Evolutionary conservation across 2,888 invertebrate species (phyloP).

Genomic region (Laothoe populi): DNA sequence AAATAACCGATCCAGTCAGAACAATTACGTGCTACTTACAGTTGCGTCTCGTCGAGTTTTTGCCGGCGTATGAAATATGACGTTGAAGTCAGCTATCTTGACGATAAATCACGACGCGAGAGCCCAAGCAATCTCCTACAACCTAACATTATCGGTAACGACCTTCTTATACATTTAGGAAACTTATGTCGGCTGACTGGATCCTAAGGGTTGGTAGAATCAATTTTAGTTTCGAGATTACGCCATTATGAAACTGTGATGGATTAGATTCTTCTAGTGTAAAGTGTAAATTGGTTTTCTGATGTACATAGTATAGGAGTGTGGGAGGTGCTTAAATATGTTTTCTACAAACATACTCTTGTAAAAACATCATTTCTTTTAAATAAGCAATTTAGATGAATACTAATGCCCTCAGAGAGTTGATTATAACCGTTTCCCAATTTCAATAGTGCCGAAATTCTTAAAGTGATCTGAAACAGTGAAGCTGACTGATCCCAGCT

Average conservation of each 20-base stretch:
- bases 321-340: no score
- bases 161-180: slow-evolving; percentile 49
- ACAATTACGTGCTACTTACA: slow-evolving; percentile 63
- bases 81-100: slow-evolving; percentile 57
- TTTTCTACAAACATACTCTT: no score
- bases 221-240: slow-evolving; percentile 12
- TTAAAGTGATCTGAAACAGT: no score
- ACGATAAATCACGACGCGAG: slow-evolving; percentile 61
- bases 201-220: background rate
- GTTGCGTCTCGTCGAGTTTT: slow-evolving; percentile 62
- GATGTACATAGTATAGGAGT: background rate
- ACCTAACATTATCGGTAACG: slow-evolving; percentile 62
- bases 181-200: slow-evolving; percentile 39
- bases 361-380: no score
- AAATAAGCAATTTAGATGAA: no score
- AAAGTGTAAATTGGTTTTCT: background rate
- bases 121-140: slow-evolving; percentile 46
- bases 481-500: no score
- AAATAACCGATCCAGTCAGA: slow-evolving; percentile 23
- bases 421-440: no score
- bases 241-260: slow-evolving; percentile 8
- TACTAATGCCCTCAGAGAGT: no score
- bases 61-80: slow-evolving; percentile 68
- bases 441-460: no score
- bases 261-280: no score